A percentile compares a stretch with the other conserved stretches of the same genome.
Evolutionary conservation across 2,888 invertebrate species (phyloP).

Genomic region (Thecophora atra): DNA sequence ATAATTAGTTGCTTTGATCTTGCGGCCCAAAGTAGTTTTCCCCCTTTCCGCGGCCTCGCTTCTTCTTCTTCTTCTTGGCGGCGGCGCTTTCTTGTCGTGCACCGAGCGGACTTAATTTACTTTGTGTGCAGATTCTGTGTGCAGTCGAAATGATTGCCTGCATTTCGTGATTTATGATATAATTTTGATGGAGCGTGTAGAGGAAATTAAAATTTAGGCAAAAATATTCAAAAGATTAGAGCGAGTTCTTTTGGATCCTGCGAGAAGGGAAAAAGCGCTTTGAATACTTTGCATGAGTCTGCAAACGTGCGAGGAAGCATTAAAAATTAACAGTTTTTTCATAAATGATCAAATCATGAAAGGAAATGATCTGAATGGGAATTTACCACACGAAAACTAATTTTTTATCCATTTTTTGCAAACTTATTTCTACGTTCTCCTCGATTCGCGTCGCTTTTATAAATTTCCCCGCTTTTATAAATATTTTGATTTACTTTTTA

Average conservation of each 20-base stretch:
- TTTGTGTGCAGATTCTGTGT: not conserved
- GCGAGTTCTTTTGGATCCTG: not conserved
- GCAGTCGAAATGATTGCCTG: not conserved
- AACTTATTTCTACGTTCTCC: no score
- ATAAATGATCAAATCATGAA: no score
- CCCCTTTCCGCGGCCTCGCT: not conserved
- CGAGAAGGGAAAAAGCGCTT: no score
- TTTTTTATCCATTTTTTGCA: no score
- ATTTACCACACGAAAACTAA: no score
- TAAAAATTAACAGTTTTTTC: no score
- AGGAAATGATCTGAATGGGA: no score
- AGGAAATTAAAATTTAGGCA: not conserved
- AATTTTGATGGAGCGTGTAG: not conserved
- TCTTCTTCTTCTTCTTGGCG: not conserved
- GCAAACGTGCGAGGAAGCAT: no score
- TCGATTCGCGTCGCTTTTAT: no score
- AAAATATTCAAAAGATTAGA: not conserved
- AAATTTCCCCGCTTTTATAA: no score
- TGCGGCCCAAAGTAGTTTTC: conserved; percentile 42
- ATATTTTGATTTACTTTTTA: no score
- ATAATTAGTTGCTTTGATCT: conserved; percentile 64
- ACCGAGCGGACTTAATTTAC: conserved; percentile 22
- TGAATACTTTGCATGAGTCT: no score
- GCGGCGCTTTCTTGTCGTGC: conserved; percentile 23
- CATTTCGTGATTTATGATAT: not conserved